These are phyloP conservation scores for Corynorhinus townsendii DNA, from an alignment of 2,113 vertebrate species.

Conservation along the genomic window DNA sequence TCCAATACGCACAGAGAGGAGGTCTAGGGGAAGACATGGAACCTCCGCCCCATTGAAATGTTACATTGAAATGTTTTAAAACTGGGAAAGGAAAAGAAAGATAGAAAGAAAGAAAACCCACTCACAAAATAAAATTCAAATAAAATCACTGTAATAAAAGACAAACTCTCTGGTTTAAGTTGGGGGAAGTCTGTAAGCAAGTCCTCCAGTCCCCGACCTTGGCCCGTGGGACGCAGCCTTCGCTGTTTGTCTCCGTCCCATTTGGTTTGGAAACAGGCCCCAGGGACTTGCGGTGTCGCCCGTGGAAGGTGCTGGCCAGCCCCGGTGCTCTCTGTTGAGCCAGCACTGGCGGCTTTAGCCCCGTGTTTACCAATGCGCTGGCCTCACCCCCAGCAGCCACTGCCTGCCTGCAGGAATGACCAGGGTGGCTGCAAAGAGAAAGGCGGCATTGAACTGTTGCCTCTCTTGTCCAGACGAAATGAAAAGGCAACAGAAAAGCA, in stretches of 20 bases:
- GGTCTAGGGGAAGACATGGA: background rate
- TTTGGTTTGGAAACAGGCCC: background rate
- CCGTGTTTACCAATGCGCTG: conserved; percentile 22
- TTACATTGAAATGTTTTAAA: conserved; percentile 63
- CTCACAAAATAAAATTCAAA: background rate
- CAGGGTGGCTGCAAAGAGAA: conserved; percentile 18
- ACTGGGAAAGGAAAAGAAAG: background rate
- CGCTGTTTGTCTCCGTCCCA: background rate
- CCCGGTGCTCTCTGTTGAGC: conserved; percentile 16
- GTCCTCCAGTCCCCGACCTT: background rate
- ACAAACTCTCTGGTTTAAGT: conserved; percentile 55
- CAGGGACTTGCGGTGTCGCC: background rate
- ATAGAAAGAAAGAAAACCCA: background rate
- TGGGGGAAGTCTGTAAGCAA: conserved; percentile 49
- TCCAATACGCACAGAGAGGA: conserved; percentile 59
- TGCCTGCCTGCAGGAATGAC: conserved; percentile 1
- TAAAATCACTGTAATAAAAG: background rate
- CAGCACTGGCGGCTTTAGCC: background rate
- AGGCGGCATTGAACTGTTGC: conserved; percentile 50
- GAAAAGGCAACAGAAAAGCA: conserved; percentile 55
- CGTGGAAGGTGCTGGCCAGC: conserved; percentile 28
- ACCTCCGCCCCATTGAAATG: conserved; percentile 68
- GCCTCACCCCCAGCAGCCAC: background rate
- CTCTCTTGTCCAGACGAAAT: conserved; percentile 53
- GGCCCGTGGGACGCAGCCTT: rapidly evolving